phyloP scores from a whole-genome alignment of 2,888 invertebrate genomes.

The Epinotia brunnichana region DNA sequence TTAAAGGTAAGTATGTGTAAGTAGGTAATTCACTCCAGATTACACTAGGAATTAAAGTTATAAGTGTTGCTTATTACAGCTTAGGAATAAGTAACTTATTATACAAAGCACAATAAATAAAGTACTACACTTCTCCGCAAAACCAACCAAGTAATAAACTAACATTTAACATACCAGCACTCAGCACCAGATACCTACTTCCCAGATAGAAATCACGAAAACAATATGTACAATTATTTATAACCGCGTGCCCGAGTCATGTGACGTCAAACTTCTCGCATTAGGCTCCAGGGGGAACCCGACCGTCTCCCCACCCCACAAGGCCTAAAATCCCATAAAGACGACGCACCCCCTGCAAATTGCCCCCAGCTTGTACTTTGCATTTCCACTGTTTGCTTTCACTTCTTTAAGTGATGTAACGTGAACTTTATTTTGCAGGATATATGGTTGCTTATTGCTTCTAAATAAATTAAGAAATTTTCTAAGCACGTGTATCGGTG shows the following conservation, averaged over 20 bases:
- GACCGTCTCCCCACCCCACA: conserved; percentile 51
- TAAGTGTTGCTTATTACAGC: no score
- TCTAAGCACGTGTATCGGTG: conserved; percentile 52
- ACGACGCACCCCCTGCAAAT: conserved; percentile 56
- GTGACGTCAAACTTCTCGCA: conserved; percentile 79
- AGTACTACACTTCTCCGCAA: not conserved
- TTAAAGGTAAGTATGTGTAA: no score
- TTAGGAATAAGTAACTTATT: not conserved
- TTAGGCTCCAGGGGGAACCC: conserved; percentile 65
- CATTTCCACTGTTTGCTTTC: conserved; percentile 1
- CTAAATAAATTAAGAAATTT: conserved; percentile 7
- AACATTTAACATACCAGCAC: conserved; percentile 1
- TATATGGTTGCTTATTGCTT: not conserved
- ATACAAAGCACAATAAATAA: not conserved
- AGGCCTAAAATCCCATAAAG: conserved; percentile 59
- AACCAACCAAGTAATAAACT: not conserved
- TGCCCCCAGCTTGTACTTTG: conserved; percentile 47
- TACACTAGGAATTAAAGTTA: no score
- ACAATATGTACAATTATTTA: conserved; percentile 45
- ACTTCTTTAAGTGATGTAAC: not conserved
- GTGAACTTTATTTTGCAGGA: not conserved
- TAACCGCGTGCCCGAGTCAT: conserved; percentile 52
- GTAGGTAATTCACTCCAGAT: not conserved
- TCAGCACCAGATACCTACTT: conserved; percentile 24
- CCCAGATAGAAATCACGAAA: conserved; percentile 15